Conservation (phyloP, 2,797 vertebrate species). For the Cuculus canorus region DNA sequence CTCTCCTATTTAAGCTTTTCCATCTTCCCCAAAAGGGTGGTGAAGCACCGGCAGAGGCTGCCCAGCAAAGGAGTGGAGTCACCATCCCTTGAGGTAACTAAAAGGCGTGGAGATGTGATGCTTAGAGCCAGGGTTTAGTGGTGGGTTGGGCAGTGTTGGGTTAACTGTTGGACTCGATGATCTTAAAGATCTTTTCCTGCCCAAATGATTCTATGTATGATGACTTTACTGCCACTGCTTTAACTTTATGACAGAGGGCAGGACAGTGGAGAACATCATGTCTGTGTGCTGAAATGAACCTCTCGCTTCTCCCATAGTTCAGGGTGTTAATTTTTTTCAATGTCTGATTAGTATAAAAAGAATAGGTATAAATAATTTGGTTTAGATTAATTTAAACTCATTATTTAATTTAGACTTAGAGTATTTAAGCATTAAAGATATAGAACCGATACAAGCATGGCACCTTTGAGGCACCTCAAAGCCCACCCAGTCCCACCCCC, state of each 20-base stretch:
- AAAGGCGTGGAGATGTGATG: no score
- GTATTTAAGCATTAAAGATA: background rate
- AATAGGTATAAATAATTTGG: background rate
- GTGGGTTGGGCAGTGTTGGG: no score
- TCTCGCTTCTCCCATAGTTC: background rate
- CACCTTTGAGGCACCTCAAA: no score
- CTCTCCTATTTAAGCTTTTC: background rate
- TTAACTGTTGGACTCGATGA: no score
- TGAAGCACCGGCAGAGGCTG: no score
- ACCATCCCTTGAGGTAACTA: no score
- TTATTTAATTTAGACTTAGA: background rate
- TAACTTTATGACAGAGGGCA: background rate
- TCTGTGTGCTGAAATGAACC: background rate
- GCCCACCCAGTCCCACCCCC: no score
- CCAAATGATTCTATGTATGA: background rate
- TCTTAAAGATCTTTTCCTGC: no score
- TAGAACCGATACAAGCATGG: accelerated
- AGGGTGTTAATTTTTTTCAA: no score
- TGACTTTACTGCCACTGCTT: background rate
- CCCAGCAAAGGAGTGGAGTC: no score
- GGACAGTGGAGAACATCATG: background rate
- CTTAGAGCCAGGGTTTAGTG: no score
- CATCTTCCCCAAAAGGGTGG: no score
- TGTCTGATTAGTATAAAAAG: background rate
- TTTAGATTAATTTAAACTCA: background rate